Evolutionary conservation across 2,797 vertebrate genomes (phyloP).

Genomic region (Steatocranus sp.): DNA sequence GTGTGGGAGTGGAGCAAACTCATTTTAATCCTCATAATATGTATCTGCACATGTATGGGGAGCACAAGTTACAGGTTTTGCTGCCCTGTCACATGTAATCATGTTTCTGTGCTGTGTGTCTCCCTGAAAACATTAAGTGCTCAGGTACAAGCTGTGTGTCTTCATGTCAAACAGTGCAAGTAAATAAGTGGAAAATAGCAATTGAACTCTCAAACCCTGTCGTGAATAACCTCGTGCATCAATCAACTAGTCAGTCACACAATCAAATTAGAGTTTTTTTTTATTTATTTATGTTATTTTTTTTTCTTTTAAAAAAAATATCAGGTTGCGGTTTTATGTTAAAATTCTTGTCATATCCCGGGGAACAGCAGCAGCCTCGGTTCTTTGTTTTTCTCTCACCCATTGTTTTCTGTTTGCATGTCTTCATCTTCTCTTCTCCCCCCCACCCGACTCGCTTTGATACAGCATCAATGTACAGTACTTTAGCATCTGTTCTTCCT

Average conservation of each 20-base stretch:
- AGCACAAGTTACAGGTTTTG: conserved; percentile 11
- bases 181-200: background rate
- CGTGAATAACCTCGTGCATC: background rate
- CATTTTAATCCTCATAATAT: background rate
- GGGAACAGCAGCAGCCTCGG: background rate
- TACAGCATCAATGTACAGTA: conserved; percentile 32
- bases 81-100: background rate
- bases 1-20: background rate
- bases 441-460: conserved; percentile 27
- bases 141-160: background rate
- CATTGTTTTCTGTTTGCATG: conserved; percentile 36
- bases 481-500: conserved; percentile 46
- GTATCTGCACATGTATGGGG: conserved; percentile 8
- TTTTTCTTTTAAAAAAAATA: background rate
- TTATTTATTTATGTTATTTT: background rate
- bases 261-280: background rate
- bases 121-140: background rate
- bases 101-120: background rate
- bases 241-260: background rate
- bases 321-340: background rate
- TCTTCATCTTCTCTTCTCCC: conserved; percentile 27
- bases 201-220: background rate
- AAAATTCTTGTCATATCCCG: conserved; percentile 1
- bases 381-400: conserved; percentile 3
- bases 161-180: background rate